These are phyloP conservation scores for Nomia melanderi DNA, from an alignment of 1,140 invertebrate genomes.

Conservation along the genomic window DNA sequence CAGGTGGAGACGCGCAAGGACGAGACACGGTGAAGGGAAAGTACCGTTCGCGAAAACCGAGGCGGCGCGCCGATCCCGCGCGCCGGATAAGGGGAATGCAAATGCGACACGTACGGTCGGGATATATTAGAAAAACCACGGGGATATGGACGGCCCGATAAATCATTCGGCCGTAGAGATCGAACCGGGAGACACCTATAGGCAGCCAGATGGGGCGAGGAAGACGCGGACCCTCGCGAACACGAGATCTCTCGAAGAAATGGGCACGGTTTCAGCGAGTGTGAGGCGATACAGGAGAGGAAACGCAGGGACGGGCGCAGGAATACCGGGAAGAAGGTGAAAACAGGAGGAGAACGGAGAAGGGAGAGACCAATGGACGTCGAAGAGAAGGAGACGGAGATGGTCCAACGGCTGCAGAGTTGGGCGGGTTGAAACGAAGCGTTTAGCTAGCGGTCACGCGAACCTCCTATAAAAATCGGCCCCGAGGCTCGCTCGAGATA, in stretches of 20 bases:
- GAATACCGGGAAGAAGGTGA: too few species aligned
- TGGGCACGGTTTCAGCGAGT: not conserved
- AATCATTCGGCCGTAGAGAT: conserved; percentile 13
- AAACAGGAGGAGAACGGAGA: conserved; percentile 4
- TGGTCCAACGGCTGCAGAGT: conserved; percentile 30
- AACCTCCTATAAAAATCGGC: conserved; percentile 70
- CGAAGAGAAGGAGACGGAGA: conserved; percentile 21
- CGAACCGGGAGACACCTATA: not conserved
- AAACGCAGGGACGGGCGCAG: too few species aligned
- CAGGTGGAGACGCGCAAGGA: conserved; percentile 44
- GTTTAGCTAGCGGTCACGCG: conserved; percentile 73
- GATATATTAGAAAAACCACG: not conserved
- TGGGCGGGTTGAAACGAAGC: conserved; percentile 66
- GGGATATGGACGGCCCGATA: not conserved
- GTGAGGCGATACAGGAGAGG: not conserved
- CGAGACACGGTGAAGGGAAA: conserved; percentile 17
- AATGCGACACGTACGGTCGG: not conserved
- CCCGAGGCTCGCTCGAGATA: conserved; percentile 59
- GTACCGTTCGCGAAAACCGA: conserved; percentile 25
- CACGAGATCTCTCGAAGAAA: not conserved
- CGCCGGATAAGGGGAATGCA: conserved; percentile 27
- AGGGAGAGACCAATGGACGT: too few species aligned
- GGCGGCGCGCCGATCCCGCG: conserved; percentile 20
- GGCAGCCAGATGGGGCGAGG: not conserved
- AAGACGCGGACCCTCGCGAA: not conserved